These are phyloP conservation scores for Phoebastria nigripes DNA, from an alignment of 2,797 vertebrate genomes.

Conservation along the genomic window DNA sequence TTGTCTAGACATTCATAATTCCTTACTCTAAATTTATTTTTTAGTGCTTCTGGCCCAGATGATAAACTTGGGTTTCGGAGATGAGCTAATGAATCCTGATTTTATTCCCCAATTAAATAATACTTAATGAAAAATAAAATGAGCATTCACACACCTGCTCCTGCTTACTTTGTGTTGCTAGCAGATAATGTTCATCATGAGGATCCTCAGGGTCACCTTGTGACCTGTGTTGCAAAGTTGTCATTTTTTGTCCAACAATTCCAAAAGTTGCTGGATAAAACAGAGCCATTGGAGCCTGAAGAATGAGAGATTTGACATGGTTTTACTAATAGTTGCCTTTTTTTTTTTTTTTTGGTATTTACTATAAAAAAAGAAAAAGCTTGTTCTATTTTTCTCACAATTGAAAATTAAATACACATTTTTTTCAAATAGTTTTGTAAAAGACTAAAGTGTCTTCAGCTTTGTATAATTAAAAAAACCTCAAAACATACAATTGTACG, in stretches of 20 bases:
- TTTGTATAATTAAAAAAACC: neutral
- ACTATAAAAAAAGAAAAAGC: neutral
- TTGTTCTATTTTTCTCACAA: neutral
- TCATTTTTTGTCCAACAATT: conserved; percentile 97
- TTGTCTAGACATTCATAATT: neutral
- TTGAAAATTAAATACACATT: neutral
- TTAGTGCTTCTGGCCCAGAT: neutral
- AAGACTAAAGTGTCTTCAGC: neutral
- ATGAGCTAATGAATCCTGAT: neutral
- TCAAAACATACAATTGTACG: neutral
- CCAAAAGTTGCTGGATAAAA: conserved; percentile 97
- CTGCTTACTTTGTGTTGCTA: conserved; percentile 96
- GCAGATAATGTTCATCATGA: conserved; percentile 93
- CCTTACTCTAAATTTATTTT: neutral
- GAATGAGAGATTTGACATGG: neutral
- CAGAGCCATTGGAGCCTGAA: conserved; percentile 93
- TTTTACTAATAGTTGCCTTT: neutral
- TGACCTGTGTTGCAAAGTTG: conserved; percentile 87
- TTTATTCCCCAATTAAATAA: neutral
- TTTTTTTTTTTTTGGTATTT: neutral
- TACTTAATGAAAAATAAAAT: neutral
- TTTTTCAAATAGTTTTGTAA: neutral
- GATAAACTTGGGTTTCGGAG: neutral
- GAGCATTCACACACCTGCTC: conserved; percentile 84
- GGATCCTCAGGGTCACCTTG: conserved; percentile 94